Evolutionary conservation across 1,140 invertebrate species (phyloP), one percentile per base, ranked within the genome.

Genomic region (Brachionus asplanchnoidis): DNA sequence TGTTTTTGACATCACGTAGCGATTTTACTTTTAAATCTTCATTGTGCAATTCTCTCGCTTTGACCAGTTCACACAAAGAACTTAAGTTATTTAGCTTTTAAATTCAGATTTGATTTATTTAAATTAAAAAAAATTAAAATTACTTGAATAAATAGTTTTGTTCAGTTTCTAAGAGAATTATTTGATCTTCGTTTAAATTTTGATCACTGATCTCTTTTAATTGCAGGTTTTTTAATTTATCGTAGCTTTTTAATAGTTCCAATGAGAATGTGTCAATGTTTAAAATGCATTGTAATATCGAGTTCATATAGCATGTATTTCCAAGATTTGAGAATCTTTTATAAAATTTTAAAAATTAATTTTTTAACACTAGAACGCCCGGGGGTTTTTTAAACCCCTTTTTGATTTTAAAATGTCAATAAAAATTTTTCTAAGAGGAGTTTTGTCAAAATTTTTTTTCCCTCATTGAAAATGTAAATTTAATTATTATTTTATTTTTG

Each of bases 221-320:
- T 44, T 65, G 77, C n/a, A 60, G 12, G 8, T 36, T 75, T 26
- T 85, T 80, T 12, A 80, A 26, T 36, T 40, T 50, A 7, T 65
- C 79, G 4, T 46, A 56, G 17, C 53, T 42, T 23, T 53, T 36
- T 17, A 85, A 7, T 28, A 89, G 40, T 78, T 89, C 88, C 14
- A 85, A 84, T 8, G 86, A 78, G 46, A 90, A 88, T 7, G 87
- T 87, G 12, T 89, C 88, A 17, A 90, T 68, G 17, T 86, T 84
- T 73, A 88, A 88, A 78, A 90, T 53, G 42, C 87, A 87, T 85
- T 90, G 89, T 5, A 89, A 86, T 11, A 88, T 89, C 12, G 89
- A 87, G 85, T 90, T 90, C 89, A 89, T 89, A 85, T 89, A 90
- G 83, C 89, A 90, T 8, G 89, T 89, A 85, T 90, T 90, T 0